Base-by-base conservation (phyloP, 2,888 invertebrate genomes). In the Oscheius myriophilus region DNA sequence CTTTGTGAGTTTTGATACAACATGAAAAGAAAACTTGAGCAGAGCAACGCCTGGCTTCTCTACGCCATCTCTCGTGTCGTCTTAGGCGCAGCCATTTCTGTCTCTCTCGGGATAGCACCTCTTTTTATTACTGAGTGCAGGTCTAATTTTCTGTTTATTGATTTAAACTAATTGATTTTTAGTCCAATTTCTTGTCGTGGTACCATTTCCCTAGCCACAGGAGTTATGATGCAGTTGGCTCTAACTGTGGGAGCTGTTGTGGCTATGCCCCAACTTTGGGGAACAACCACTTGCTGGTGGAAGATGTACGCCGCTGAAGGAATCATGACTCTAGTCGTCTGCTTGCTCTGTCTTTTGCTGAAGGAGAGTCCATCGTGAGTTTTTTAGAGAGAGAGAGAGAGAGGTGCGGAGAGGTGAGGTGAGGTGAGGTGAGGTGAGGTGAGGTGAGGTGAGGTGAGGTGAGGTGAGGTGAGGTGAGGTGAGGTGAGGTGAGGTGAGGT, bases 141-240 rank as follows among this genome's bases (percentile, higher is more conserved):
- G 73, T 70, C n/a, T 6, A n/a, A 6, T 16, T 25, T 21, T 4
- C n/a, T 49, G 3, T 16, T 21, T 3, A 25, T 11, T 58, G 11
- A 61, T 61, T 26, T 26, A 45, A 49, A 46, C 11, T 45, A 12
- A 62, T 33, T 65, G 26, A 16, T 41, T 25, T n/a, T 67, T 23
- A 80, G 79, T 62, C 82, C 82, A 3, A 65, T 73, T 3, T 42
- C 53, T 39, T 76, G 80, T 39, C 78, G 82, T 12, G 82, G 82
- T 23, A 55, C 71, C 14, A 72, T 82, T 23, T 72, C 76, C 9
- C 75, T 83, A 67, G 71, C 79, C 0, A 81, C 80, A 7, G 82
- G 79, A 16, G 63, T 83, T 21, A 59, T 78, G 64, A 69, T 82
- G 39, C 82, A 82, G 62, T 11, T 75, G 3, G 80, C 78, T 12